A percentile compares a stretch with the other conserved stretches of the same genome.
Evolutionary conservation across 1,140 invertebrate species (phyloP).

Genomic region (Magallana ariakensis): DNA sequence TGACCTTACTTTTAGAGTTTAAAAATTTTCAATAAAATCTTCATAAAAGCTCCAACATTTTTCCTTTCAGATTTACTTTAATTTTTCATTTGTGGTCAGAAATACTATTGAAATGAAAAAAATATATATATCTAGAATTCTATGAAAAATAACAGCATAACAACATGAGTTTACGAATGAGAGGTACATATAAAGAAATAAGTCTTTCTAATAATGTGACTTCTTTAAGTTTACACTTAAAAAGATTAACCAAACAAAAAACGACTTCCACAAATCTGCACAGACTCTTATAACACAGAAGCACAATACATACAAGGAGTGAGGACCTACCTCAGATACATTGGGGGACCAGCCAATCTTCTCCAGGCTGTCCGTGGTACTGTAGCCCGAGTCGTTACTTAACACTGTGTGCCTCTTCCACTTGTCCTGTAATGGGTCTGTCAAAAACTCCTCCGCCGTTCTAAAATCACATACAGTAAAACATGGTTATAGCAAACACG

Average conservation of each 20-base stretch:
- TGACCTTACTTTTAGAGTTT: too few species aligned
- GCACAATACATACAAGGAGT: background rate
- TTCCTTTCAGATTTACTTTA: background rate
- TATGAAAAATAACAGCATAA: too few species aligned
- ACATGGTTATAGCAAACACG: too few species aligned
- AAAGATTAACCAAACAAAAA: too few species aligned
- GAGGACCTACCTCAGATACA: slow-evolving; percentile 77
- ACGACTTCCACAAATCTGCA: too few species aligned
- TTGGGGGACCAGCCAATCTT: slow-evolving; percentile 89
- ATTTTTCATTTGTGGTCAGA: background rate
- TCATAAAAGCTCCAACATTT: background rate
- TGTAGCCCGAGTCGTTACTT: slow-evolving; percentile 89
- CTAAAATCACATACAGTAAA: slow-evolving; percentile 57
- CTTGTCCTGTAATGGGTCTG: slow-evolving; percentile 69
- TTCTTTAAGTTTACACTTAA: too few species aligned
- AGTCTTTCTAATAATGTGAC: too few species aligned
- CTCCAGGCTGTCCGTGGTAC: slow-evolving; percentile 88
- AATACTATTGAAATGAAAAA: background rate
- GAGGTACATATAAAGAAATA: too few species aligned
- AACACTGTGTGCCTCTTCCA: slow-evolving; percentile 77
- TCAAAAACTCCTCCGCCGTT: slow-evolving; percentile 73
- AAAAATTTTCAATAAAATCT: background rate
- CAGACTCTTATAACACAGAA: too few species aligned
- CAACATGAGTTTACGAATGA: too few species aligned
- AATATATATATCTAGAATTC: too few species aligned